Percentiles rank a stretch among this genome's conserved stretches.
phyloP scores from a whole-genome alignment of 2,888 invertebrate genomes.

The Luperina testacea region DNA sequence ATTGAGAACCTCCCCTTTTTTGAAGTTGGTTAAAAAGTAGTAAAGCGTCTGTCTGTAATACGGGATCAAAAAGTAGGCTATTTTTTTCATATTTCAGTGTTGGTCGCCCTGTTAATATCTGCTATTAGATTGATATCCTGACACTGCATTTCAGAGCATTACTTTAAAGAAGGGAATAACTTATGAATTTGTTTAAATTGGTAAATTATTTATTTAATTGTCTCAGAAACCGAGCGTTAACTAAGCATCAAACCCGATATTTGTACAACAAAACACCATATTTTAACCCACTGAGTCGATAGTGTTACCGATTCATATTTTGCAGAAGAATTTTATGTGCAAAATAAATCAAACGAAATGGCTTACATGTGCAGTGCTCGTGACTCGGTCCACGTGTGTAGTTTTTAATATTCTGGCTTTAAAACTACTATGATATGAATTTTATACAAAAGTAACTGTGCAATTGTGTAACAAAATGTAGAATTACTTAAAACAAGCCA shows the following conservation, averaged over 20 bases:
- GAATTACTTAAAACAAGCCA: neutral
- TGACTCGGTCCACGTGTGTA: neutral
- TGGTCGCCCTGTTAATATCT: too few relatives aligned
- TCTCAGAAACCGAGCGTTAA: neutral
- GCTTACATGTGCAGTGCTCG: neutral
- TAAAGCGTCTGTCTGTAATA: too few relatives aligned
- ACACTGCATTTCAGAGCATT: neutral
- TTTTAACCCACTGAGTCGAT: neutral
- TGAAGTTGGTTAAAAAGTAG: too few relatives aligned
- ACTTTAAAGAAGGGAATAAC: neutral
- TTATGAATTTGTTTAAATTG: neutral
- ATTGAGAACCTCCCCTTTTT: too few relatives aligned
- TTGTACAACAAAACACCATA: neutral
- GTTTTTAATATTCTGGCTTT: neutral
- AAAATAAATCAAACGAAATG: constrained; percentile 39
- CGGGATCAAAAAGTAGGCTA: too few relatives aligned
- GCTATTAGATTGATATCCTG: too few relatives aligned
- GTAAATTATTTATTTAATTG: neutral
- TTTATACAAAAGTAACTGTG: neutral
- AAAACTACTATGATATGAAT: neutral
- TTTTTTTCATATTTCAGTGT: too few relatives aligned
- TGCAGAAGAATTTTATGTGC: constrained; percentile 11
- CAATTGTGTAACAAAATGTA: neutral
- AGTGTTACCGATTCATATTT: constrained; percentile 17
- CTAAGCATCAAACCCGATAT: neutral